Percentiles rank a stretch among this genome's conserved stretches.
phyloP scores from a whole-genome alignment of 1,140 invertebrate species.

The Chironomus striatipennis region DNA sequence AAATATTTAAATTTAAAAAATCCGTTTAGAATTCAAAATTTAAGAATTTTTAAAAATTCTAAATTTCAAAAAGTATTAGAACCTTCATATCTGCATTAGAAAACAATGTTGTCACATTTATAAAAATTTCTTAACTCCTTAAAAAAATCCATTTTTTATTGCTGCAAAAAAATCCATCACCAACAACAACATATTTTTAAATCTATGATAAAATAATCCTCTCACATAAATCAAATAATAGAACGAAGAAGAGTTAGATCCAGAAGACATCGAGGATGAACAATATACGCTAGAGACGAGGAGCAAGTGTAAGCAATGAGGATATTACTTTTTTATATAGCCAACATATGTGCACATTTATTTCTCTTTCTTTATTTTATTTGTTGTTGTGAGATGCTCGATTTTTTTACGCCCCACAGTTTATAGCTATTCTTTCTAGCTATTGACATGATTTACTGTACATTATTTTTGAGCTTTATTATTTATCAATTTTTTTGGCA shows the following conservation, averaged over 20 bases:
- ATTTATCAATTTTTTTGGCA: too few species aligned
- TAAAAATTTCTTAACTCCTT: too few species aligned
- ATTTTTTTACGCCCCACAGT: not conserved
- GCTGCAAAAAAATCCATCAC: not conserved
- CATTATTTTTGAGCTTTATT: too few species aligned
- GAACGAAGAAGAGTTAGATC: conserved; percentile 79
- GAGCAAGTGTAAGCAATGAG: conserved; percentile 62
- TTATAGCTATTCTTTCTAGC: conserved; percentile 23
- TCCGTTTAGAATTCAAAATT: too few species aligned
- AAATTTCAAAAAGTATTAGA: too few species aligned
- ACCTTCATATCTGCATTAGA: too few species aligned
- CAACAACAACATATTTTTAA: not conserved
- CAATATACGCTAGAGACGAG: conserved; percentile 73
- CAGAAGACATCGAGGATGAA: conserved; percentile 79
- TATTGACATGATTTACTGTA: too few species aligned
- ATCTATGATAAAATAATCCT: conserved; percentile 14
- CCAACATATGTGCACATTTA: conserved; percentile 22
- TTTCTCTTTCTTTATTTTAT: conserved; percentile 26
- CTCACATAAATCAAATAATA: conserved; percentile 37
- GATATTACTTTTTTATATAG: conserved; percentile 25
- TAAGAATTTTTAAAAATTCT: too few species aligned
- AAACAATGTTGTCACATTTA: too few species aligned
- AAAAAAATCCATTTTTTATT: not conserved
- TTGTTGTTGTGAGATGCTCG: not conserved
- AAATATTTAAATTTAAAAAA: too few species aligned